Conservation (phyloP, 2,888 invertebrate species). For the Dicranocentrus wangi region DNA sequence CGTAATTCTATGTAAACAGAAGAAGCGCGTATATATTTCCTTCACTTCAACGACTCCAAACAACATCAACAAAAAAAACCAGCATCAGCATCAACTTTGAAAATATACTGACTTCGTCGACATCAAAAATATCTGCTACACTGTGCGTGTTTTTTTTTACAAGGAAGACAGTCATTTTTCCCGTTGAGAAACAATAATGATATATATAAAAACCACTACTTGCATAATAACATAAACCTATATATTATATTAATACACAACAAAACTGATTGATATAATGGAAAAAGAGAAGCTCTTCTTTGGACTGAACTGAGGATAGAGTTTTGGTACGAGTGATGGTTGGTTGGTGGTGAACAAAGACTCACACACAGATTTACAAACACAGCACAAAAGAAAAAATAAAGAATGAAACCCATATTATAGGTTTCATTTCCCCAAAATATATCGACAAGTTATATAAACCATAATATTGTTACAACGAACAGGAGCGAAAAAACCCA, state of each 20-base stretch:
- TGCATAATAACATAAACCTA: background rate
- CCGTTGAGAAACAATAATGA: background rate
- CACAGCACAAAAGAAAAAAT: background rate
- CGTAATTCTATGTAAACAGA: slow-evolving; percentile 14
- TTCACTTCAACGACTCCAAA: slow-evolving; percentile 7
- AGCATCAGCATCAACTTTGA: no score
- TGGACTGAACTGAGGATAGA: background rate
- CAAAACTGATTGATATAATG: background rate
- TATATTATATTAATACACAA: background rate
- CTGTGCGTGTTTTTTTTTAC: background rate
- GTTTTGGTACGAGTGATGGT: background rate
- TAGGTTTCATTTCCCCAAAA: background rate
- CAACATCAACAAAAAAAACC: slow-evolving; percentile 5
- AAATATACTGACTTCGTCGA: background rate
- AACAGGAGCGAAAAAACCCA: no score
- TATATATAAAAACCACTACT: no score
- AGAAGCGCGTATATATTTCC: background rate
- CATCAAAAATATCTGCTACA: slow-evolving; percentile 3
- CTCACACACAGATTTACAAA: background rate
- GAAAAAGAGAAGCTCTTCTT: background rate
- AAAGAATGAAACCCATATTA: background rate
- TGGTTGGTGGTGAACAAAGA: background rate
- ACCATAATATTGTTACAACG: background rate
- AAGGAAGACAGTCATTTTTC: slow-evolving; percentile 14
- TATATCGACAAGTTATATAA: no score